Base-by-base conservation (phyloP, 64 coral and sea anemone species). In the Exaiptasia diaphana region DNA sequence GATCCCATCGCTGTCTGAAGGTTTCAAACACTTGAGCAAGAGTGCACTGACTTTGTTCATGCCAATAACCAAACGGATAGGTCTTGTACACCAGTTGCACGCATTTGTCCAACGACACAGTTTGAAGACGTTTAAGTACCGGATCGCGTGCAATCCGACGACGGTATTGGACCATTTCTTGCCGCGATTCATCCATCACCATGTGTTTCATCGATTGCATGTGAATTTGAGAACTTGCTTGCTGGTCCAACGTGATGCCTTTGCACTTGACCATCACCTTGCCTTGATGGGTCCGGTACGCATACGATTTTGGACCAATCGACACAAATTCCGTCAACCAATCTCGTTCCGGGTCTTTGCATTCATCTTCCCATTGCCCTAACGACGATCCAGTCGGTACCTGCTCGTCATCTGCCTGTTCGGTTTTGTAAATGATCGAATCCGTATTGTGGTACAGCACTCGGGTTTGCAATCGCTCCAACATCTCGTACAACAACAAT, bases 391-490 rank as follows among this genome's bases (percentile, higher is more conserved):
- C 77, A 23, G 49, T 39, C 4, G 17, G 9, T 22, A 80, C 64
- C 21, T 28, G 8, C 1, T 39, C 55, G 38, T 64, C 37, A 1
- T 28, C 58, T 0, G 39, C 36, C 4, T 30, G 17, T 42, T 42
- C 41, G 13, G 60, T 30, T 11, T 12, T 64, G 40, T 80, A 80
- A 9, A 80, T 28, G 5, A 56, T 42, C 0, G 57, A 64, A 33
- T 80, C 77, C 14, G 77, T 80, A 44, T 80, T 58, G 57, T 64
- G 61, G 39, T 80, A 80, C 30, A 80, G 53, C 37, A 64, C 77
- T 32, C 61, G n/a, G 38, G 20, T 15, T 9, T 64, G 37, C 4
- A 80, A 14, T 14, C 1, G 17, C 4, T 56, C 53, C 3, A 80
- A 25, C 15, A 7, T 28, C 14, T 46, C 26, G 26, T 80, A 80